Evolutionary conservation across 1,140 invertebrate species (phyloP), one percentile per base, ranked within the genome.

Genomic region (Drosophila paulistorum): DNA sequence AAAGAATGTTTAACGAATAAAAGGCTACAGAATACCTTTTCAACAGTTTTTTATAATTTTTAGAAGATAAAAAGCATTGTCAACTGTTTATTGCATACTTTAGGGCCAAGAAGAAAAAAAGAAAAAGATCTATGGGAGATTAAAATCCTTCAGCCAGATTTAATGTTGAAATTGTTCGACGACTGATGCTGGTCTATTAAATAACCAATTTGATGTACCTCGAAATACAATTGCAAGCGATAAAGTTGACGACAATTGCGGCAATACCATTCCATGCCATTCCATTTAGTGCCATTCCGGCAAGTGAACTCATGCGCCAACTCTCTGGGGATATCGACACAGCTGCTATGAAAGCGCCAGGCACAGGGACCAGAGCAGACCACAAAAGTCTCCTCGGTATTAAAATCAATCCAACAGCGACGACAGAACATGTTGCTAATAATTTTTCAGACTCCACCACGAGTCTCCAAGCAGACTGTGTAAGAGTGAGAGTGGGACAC

Each of bases 351-450:
- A 67, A 74, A 85, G 33, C 57, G 66, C 58, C 79, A 64, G 7
- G 73, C 77, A 59, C 90, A 91, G 14, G 76, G 81, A 61, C 81
- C 84, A n/a, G 77, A 72, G 64, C 90, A 90, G 51, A 74, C 75
- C 61, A 79, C 62, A 65, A 65, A 73, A 42, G 65, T 17, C 41
- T 75, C 77, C 13, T 61, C 66, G 60, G 35, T 41, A 37, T 63
- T 72, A 74, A 91, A 91, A 86, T 91, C 90, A 83, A 91, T 86
- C 90, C 90, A 89, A 55, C 90, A 91, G 69, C 84, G 86, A 72
- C 87, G 90, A 86, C 90, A 91, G 81, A 91, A 91, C 90, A 91
- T 91, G 63, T 58, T 79, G 81, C 75, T 81, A 81, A 89, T 87
- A 87, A 79, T 77, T 87, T 84, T 65, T 51, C 17, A 23, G 20